Base-by-base conservation (phyloP, 2,113 vertebrate species). In the Ellobius talpinus region DNA sequence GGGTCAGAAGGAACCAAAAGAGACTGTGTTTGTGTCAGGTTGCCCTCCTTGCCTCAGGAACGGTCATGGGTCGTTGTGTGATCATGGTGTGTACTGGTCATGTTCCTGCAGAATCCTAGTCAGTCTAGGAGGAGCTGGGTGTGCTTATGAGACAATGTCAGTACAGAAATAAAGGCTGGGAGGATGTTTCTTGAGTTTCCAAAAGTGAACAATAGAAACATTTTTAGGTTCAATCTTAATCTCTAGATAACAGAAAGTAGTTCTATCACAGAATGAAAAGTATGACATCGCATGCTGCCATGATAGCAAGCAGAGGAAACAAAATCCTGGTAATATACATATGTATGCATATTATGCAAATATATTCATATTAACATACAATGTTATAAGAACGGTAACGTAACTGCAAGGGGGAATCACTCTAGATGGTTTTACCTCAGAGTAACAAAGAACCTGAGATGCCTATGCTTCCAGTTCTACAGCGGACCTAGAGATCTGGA, bases 341-440 rank as follows among this genome's bases (percentile, higher is more conserved):
- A 98, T 98, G 96, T 98, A 98, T 98, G 98, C 98, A 98, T 98
- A 98, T 98, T 99, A 98, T 98, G 98, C 98, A 98, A 98, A 98
- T 98, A 98, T 98, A 99, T 97, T 97, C 98, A 98, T 98, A 98
- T 97, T 98, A 98, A 99, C 98, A 98, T 98, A 99, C 98, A 98
- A 98, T 98, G 98, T 98, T 98, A 94, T 98, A 98, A 98, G 97
- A 98, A 98, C 98, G 97, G 95, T 96, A 96, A 98, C 65, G 70
- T 95, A 98, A 98, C 97, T 97, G 97, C 91, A 93, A 94, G 96
- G 96, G 98, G 98, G 98, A 93, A 97, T 98, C 98, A 91, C 97
- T 84, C 97, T 98, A 98, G 93, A 97, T 98, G 97, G 93, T 97
- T 98, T 98, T 95, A 98, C 98, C 97, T 98, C 5, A 19, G 98